These are phyloP conservation scores for Barbus barbus DNA, from an alignment of 2,113 vertebrate genomes.

Conservation along the genomic window DNA sequence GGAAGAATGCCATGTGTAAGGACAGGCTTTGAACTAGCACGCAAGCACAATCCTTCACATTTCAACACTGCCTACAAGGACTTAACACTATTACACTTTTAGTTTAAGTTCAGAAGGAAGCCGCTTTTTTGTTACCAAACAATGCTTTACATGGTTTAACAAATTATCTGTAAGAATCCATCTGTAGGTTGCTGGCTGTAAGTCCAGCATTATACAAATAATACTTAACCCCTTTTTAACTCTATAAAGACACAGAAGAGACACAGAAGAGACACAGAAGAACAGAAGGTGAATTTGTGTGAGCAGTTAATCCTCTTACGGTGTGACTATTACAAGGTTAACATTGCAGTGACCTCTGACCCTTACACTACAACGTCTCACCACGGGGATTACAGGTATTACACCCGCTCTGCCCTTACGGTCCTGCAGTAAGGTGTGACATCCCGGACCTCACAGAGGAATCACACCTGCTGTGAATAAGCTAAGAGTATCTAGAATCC, in stretches of 20 bases:
- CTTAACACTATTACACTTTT: conserved; percentile 16
- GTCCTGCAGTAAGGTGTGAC: neutral
- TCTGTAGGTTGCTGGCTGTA: neutral
- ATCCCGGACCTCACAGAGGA: neutral
- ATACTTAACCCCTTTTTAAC: neutral
- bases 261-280: conserved; percentile 14
- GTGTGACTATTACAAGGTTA: conserved; percentile 10
- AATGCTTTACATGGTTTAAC: neutral
- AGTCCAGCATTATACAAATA: neutral
- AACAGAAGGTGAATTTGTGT: conserved; percentile 27
- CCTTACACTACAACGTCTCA: neutral
- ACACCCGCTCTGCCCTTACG: neutral
- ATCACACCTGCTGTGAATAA: conserved; percentile 4
- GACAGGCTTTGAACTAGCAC: conserved; percentile 32
- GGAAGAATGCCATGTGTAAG: conserved; percentile 25
- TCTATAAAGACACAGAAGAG: neutral
- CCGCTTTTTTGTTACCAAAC: neutral
- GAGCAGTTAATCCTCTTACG: conserved; percentile 26
- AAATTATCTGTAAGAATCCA: neutral
- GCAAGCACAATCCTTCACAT: conserved; percentile 20
- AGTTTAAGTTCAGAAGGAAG: neutral
- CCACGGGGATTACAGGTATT: conserved; percentile 3
- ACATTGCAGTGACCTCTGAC: conserved; percentile 21
- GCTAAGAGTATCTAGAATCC: neutral
- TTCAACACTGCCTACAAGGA: conserved; percentile 16